Percentiles rank a stretch among this genome's conserved stretches.
Evolutionary conservation across 2,888 invertebrate genomes (phyloP).

Genomic region (Sepiola atlantica): DNA sequence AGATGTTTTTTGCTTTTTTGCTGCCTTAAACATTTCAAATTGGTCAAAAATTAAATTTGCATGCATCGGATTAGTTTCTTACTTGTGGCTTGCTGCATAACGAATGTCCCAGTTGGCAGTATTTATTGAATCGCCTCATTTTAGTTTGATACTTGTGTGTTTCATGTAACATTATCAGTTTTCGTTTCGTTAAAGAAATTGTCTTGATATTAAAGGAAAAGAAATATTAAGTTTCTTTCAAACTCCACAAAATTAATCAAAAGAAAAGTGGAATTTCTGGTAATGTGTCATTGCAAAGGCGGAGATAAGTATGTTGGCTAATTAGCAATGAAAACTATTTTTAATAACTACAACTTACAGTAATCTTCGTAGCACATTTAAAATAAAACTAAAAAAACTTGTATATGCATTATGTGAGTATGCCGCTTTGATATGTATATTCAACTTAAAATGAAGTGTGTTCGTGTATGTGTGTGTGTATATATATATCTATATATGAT

Average conservation of each 20-base stretch:
- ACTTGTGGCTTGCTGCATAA: background rate
- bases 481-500: too few species aligned
- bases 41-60: constrained; percentile 32
- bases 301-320: background rate
- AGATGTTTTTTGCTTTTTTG: background rate
- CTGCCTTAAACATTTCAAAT: constrained; percentile 8
- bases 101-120: constrained; percentile 22
- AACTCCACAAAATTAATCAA: background rate
- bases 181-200: background rate
- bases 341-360: background rate
- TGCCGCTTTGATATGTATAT: background rate
- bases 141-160: background rate
- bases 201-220: background rate
- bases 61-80: background rate
- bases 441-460: background rate
- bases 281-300: background rate
- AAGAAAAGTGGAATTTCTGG: background rate
- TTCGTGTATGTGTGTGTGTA: too few species aligned
- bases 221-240: background rate
- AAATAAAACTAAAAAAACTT: background rate
- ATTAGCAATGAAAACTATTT: background rate
- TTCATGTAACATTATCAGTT: background rate
- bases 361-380: background rate
- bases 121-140: background rate
- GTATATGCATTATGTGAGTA: too few species aligned